A percentile compares a stretch with the other conserved stretches of the same genome.
phyloP scores from a whole-genome alignment of 2,797 vertebrate species.

The Hybognathus amarus region DNA sequence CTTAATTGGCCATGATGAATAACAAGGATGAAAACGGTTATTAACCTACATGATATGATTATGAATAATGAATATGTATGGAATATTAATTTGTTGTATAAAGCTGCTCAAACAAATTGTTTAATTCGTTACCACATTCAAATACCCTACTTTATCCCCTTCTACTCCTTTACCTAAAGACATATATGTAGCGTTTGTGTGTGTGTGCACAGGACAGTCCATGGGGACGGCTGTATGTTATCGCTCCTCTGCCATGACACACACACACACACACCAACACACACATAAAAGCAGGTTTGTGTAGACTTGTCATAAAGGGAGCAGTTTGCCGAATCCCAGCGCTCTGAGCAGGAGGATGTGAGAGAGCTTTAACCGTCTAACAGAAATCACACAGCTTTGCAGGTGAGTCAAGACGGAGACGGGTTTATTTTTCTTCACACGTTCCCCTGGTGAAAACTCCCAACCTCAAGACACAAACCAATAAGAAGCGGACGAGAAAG shows the following conservation, averaged over 20 bases:
- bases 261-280: not conserved
- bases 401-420: constrained; percentile 29
- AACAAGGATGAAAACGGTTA: not conserved
- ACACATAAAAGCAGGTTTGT: not conserved
- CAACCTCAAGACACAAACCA: constrained; percentile 40
- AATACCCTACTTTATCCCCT: not conserved
- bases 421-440: constrained; percentile 51
- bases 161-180: not conserved
- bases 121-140: not conserved
- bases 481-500: constrained; percentile 40
- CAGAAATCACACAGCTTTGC: constrained; percentile 44
- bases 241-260: not conserved
- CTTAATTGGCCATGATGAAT: not conserved
- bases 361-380: constrained; percentile 48
- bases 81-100: not conserved
- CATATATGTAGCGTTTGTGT: not conserved
- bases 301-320: constrained; percentile 24
- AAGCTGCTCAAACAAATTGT: not conserved
- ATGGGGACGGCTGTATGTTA: not conserved
- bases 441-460: constrained; percentile 38
- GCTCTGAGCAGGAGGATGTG: constrained; percentile 25
- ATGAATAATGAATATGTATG: not conserved
- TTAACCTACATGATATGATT: not conserved
- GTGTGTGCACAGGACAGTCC: not conserved
- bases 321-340: constrained; percentile 13